Evolutionary conservation across 1,140 invertebrate genomes (phyloP), one percentile per base, ranked within the genome.

Genomic region (Lycorma delicatula): DNA sequence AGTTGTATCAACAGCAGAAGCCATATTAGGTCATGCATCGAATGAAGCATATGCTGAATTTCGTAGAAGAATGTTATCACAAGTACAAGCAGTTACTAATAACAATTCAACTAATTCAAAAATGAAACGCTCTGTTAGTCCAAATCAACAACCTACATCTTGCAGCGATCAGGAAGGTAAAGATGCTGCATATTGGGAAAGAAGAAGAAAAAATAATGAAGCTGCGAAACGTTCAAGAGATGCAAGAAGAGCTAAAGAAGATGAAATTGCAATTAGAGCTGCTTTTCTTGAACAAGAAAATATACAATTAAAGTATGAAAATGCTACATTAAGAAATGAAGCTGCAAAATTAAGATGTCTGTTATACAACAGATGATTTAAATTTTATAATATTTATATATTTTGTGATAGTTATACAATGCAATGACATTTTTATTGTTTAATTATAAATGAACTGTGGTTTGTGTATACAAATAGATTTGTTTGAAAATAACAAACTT

Each of bases 171-270:
- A 65, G 3, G 64, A 71, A 5, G 74, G 80, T 22, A 90, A 90
- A 67, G 91, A 94, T 67, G 81, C 84, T 0, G 83, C 85, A 0
- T 97, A 97, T 68, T 86, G 85, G 75, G 91, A 93, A 67, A 78
- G 91, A 56, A 74, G 94, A 9, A 81, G 86, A 55, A 94, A 94
- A 69, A 97, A 98, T 69, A 98, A 98, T 70, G 90, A 89, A 62
- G 94, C 95, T 0, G 95, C 95, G 1, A 98, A 98, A 71, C 79
- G 92, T 54, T 96, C 92, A 0, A 77, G 95, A 34, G 93, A 98
- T 65, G 84, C 89, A 0, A 77, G 95, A 54, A 78, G 92, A 63
- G 80, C 85, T 12, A 93, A 97, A 68, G 94, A 97, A 69, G 89
- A 97, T 57, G 89, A 93, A 67, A 88, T 97, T 16, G 90, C 93